Evolutionary conservation across 2,113 vertebrate species (phyloP).

Genomic region (Microcebus tavaratra): DNA sequence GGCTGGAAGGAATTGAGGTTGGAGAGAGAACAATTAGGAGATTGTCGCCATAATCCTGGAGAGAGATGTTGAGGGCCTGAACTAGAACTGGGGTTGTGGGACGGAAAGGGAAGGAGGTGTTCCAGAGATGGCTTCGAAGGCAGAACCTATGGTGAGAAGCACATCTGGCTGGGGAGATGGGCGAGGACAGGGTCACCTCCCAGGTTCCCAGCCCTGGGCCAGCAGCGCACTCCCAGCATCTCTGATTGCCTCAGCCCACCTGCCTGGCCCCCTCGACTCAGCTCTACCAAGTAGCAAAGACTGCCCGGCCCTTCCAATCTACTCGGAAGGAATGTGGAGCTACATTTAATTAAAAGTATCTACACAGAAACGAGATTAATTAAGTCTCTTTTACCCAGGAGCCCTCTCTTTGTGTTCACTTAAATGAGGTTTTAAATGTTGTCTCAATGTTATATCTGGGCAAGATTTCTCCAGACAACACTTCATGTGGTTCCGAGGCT

Average conservation of each 20-base stretch:
- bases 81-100: background rate
- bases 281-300: background rate
- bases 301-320: constrained; percentile 47
- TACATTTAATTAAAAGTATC: constrained; percentile 88
- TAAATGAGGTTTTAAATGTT: constrained; percentile 86
- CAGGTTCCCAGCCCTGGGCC: background rate
- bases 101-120: background rate
- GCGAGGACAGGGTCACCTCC: background rate
- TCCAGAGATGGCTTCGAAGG: background rate
- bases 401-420: constrained; percentile 86
- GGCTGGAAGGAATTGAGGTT: background rate
- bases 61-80: background rate
- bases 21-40: background rate
- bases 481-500: constrained; percentile 67
- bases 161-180: background rate
- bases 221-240: background rate
- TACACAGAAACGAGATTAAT: constrained; percentile 86
- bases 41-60: background rate
- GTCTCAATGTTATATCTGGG: constrained; percentile 79
- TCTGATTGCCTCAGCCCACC: background rate
- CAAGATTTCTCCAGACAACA: constrained; percentile 84
- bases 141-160: background rate
- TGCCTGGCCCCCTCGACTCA: background rate
- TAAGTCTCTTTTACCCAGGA: constrained; percentile 87
- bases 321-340: constrained; percentile 74